Percentiles rank a stretch among this genome's conserved stretches.
Evolutionary conservation across 1,140 invertebrate species (phyloP).

Genomic region (Ganaspis sp.): DNA sequence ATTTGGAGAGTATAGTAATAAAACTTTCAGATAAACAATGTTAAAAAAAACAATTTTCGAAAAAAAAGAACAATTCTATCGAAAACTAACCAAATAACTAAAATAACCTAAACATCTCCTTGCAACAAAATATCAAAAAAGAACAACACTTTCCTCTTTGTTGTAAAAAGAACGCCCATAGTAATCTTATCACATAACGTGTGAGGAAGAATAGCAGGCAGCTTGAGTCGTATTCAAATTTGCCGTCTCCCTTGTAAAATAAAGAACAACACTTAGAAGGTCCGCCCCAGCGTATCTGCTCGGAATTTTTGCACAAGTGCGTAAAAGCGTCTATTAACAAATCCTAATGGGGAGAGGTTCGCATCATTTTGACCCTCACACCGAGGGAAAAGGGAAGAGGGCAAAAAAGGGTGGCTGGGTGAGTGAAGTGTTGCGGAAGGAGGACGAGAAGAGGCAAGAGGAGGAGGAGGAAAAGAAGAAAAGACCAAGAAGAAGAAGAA

Average conservation of each 20-base stretch:
- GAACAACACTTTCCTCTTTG: neutral
- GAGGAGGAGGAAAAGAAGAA: neutral
- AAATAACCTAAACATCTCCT: too few species aligned
- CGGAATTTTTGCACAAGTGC: slow-evolving; percentile 28
- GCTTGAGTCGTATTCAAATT: neutral
- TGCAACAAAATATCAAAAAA: too few species aligned
- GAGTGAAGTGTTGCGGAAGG: neutral
- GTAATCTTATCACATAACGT: neutral
- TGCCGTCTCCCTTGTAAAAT: neutral
- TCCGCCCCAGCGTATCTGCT: neutral
- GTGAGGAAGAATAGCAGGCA: neutral
- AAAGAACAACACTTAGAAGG: slow-evolving; percentile 8
- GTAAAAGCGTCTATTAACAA: slow-evolving; percentile 30
- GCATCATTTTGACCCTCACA: neutral
- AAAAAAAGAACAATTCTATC: too few species aligned
- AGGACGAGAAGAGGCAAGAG: neutral
- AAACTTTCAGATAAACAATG: too few species aligned
- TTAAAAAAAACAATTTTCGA: too few species aligned
- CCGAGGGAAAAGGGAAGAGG: slow-evolving; percentile 5
- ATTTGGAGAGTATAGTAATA: too few species aligned
- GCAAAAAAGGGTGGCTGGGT: neutral
- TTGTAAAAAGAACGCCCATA: too few species aligned
- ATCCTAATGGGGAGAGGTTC: slow-evolving; percentile 14
- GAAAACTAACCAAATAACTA: too few species aligned
- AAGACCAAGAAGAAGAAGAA: slow-evolving; percentile 40